Conservation (phyloP, 2,113 vertebrate species). For the Clarias batrachus region DNA sequence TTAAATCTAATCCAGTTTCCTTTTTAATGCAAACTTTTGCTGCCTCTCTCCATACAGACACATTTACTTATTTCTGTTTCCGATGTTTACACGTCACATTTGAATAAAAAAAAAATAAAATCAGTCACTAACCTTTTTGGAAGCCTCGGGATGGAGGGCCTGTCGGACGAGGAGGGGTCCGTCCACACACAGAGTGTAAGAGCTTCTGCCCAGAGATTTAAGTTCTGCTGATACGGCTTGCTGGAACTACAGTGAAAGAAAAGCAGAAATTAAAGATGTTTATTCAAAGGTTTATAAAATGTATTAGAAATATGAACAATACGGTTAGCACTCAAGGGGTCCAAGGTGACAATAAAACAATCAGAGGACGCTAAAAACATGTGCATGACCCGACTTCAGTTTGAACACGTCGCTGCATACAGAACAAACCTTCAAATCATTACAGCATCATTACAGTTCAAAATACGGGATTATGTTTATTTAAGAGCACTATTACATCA, state of each 20-base stretch:
- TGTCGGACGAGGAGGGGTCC: slow-evolving; percentile 87
- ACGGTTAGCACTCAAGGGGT: neutral
- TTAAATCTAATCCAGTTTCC: neutral
- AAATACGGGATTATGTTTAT: neutral
- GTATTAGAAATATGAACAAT: neutral
- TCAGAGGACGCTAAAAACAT: neutral
- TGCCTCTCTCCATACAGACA: neutral
- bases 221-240: slow-evolving; percentile 86
- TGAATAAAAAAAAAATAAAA: neutral
- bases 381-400: neutral
- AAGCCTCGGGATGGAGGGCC: slow-evolving; percentile 90
- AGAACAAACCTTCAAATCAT: neutral
- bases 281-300: neutral
- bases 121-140: slow-evolving; percentile 82
- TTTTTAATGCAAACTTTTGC: neutral
- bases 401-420: neutral
- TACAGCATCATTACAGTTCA: neutral
- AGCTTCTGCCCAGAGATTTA: slow-evolving; percentile 82
- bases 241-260: slow-evolving; percentile 75
- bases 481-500: neutral
- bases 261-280: neutral
- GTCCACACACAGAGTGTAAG: slow-evolving; percentile 87
- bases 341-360: neutral
- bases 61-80: neutral
- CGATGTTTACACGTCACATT: no score